phyloP scores from a whole-genome alignment of 2,888 invertebrate species.

The Syrista parreyssii region DNA sequence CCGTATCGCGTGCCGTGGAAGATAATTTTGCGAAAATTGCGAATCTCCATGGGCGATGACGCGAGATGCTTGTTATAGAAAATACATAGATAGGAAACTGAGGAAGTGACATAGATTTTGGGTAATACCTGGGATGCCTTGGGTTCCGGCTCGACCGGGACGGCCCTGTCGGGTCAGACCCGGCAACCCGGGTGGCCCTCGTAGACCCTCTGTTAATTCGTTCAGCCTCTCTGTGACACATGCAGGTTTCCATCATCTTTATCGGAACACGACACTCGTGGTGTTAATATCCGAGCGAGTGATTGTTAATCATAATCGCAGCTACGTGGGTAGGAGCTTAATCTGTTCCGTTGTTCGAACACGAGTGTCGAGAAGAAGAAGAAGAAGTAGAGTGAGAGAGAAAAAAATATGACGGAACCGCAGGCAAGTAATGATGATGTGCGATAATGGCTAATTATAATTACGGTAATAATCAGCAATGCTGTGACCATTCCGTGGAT shows the following conservation, averaged over 20 bases:
- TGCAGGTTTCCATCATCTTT: conserved; percentile 47
- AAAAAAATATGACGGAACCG: background rate
- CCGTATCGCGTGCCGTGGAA: background rate
- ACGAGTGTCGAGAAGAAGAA: conserved; percentile 5
- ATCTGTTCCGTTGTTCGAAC: background rate
- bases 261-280: conserved; percentile 29
- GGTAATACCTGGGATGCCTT: conserved; percentile 71
- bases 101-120: conserved; percentile 1
- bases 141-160: conserved; percentile 69
- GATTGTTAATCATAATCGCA: conserved; percentile 28
- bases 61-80: background rate
- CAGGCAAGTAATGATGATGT: background rate
- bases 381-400: background rate
- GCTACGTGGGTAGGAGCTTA: background rate
- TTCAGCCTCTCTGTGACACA: conserved; percentile 70
- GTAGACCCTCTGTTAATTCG: conserved; percentile 70
- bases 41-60: background rate
- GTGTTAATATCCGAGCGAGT: conserved; percentile 32
- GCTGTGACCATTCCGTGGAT: background rate
- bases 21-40: background rate
- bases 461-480: background rate
- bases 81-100: background rate
- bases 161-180: conserved; percentile 69
- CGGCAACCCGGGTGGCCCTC: conserved; percentile 78
- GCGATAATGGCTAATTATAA: background rate